These are phyloP conservation scores for Aselliscus stoliczkanus DNA, from an alignment of 2,797 vertebrate species.

Conservation along the genomic window DNA sequence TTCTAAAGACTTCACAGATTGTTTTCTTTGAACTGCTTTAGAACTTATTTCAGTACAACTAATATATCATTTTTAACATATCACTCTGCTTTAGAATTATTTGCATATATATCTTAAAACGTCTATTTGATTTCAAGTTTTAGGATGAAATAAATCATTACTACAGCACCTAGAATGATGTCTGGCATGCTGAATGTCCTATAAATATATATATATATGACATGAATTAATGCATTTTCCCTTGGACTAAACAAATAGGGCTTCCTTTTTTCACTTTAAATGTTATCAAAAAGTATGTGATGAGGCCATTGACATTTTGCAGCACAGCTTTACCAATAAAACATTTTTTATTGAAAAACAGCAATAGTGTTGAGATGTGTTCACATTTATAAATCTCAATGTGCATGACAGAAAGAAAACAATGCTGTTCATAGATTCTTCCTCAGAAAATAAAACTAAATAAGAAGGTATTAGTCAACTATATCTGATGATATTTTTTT, in stretches of 20 bases:
- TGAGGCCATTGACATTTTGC: conserved; percentile 52
- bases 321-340: conserved; percentile 62
- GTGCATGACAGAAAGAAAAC: conserved; percentile 42
- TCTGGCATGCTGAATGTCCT: neutral
- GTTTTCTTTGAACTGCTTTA: neutral
- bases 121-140: neutral
- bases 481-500: neutral
- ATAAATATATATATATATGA: conserved; percentile 7
- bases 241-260: neutral
- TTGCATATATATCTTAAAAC: neutral
- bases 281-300: neutral
- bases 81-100: neutral
- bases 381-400: conserved; percentile 41
- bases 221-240: conserved; percentile 7
- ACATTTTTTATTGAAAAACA: conserved; percentile 64
- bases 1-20: neutral
- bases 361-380: conserved; percentile 33
- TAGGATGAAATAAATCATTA: conserved; percentile 26
- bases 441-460: conserved; percentile 43
- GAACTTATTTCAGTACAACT: neutral
- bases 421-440: neutral
- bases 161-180: neutral
- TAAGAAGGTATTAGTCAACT: neutral
- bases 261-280: conserved; percentile 26
- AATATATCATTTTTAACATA: neutral